Evolutionary conservation across 2,797 vertebrate species (phyloP), one percentile per base, ranked within the genome.

Genomic region (Crypturellus tataupa): DNA sequence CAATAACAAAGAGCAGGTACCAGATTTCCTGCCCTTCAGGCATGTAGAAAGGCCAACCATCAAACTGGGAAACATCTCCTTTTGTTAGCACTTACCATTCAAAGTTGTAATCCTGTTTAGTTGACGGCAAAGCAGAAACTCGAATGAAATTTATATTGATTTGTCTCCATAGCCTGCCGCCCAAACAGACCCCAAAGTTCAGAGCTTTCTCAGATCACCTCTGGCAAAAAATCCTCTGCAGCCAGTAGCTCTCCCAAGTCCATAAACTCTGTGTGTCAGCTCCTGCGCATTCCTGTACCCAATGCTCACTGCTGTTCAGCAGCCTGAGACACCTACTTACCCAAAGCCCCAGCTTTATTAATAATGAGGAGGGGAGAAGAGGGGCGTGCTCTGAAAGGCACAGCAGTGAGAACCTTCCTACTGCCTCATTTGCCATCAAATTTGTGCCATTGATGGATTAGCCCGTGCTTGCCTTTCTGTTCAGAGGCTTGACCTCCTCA

Each of bases 401-500:
- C 25, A 84, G 72, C 63, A 72, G 27, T 68, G 68, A 83, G n/a
- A 72, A 63, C 37, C 47, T 37, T 42, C 76, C 59, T 44, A 2
- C 29, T 91, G 70, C 46, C 11, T 93, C 60, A 70, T 81, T 93
- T 90, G 76, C 59, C 0, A 10, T 64, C n/a, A 79, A 40, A 72
- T 88, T 47, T 60, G 7, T 91, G 80, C 91, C 67, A 63, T 2
- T 85, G 90, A 93, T 81, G 88, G 87, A 86, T 94, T 84, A 91
- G 73, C 67, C 59, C 49, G 80, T 75, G 58, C 77, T 85, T 96
- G 76, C 85, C 85, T 89, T 89, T 78, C 69, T 83, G 89, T 46
- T 89, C 35, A 81, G 71, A 59, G 35, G 29, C 21, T 63, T 85
- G 93, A 93, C 81, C 90, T 94, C 90, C 78, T 90, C 90, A 92